A percentile compares a stretch with the other conserved stretches of the same genome.
These are phyloP conservation scores for Nothobranchius kuhntae DNA, from an alignment of 2,113 vertebrate species.

Conservation along the genomic window DNA sequence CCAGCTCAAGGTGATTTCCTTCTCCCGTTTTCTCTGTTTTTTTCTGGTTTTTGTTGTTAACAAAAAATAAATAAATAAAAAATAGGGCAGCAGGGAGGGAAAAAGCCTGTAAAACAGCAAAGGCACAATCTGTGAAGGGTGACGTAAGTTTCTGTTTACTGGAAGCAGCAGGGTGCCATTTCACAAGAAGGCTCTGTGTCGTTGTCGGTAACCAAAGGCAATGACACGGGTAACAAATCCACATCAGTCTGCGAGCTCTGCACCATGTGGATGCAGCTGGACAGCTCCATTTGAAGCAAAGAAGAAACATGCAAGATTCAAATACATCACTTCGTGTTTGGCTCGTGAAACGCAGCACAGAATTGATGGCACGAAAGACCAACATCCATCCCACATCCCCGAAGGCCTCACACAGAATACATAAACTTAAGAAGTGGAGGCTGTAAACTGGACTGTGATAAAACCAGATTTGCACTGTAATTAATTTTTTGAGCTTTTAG, in stretches of 20 bases:
- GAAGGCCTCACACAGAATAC: slow-evolving; percentile 30
- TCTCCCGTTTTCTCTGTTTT: slow-evolving; percentile 8
- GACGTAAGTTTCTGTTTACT: slow-evolving; percentile 38
- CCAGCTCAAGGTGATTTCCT: slow-evolving; percentile 52
- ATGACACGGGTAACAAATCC: slow-evolving; percentile 4
- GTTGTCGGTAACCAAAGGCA: slow-evolving; percentile 20
- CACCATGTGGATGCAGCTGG: slow-evolving; percentile 30
- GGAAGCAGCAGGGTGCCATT: slow-evolving; percentile 28
- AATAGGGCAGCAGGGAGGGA: not conserved
- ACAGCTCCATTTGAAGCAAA: slow-evolving; percentile 35
- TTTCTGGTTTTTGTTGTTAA: slow-evolving; percentile 31
- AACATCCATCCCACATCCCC: slow-evolving; percentile 42
- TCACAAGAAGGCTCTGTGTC: slow-evolving; percentile 12
- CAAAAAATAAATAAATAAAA: slow-evolving; percentile 3
- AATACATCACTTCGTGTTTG: slow-evolving; percentile 37
- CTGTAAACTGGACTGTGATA: slow-evolving; percentile 31
- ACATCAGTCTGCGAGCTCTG: slow-evolving; percentile 8
- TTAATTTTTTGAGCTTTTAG: slow-evolving; percentile 49
- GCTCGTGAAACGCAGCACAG: slow-evolving; percentile 41
- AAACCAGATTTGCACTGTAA: slow-evolving; percentile 46
- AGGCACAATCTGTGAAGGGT: slow-evolving; percentile 34
- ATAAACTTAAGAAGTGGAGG: slow-evolving; percentile 34
- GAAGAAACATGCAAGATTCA: slow-evolving; percentile 36
- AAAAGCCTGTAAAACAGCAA: slow-evolving; percentile 2
- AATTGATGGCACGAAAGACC: slow-evolving; percentile 42